Base-by-base conservation (phyloP, 1,140 invertebrate species). In the Euwallacea fornicatus region DNA sequence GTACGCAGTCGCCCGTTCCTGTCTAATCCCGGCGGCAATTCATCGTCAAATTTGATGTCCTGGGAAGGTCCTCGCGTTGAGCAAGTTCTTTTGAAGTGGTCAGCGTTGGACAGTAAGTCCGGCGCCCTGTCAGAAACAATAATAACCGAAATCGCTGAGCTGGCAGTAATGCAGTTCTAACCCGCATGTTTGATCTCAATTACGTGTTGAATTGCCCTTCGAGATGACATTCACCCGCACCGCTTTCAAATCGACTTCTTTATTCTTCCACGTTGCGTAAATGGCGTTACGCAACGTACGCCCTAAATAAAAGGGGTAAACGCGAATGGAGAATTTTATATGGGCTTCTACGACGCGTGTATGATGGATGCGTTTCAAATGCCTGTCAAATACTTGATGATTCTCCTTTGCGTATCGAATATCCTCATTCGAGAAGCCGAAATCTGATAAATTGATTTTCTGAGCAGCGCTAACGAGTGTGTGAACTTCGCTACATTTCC, bases 111-210 rank as follows among this genome's bases (percentile, higher is more conserved):
- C 54, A 67, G 54, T 67, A 67, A 58, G 41, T 67, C 66, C 66
- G 56, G 66, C 7, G 15, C 44, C 44, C 42, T 63, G 68, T 69
- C 68, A 69, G 50, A 69, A 69, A 69, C 68, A 69, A 69, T 69
- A 69, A 69, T 69, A 69, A 69, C 46, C 59, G 47, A 53, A 69
- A 44, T 42, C 59, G 68, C 68, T 69, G 68, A 63, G 41, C 42
- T 63, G 68, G 68, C 68, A 69, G 60, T 69, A 69, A 69, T 69
- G 42, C n/a, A 63, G 59, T 69, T 56, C 68, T 42, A 60, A 63
- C 69, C 69, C 69, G 69, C 69, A 71, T 71, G 69, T 71, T 65
- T 66, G 69, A 71, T 71, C 70, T 72, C 70, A 67, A 72, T 72
- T 72, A 72, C 70, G 64, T 59, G 64, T 72, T 64, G 53, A 43